Conservation (phyloP, 2,888 invertebrate species). For the Steromphala cineraria region DNA sequence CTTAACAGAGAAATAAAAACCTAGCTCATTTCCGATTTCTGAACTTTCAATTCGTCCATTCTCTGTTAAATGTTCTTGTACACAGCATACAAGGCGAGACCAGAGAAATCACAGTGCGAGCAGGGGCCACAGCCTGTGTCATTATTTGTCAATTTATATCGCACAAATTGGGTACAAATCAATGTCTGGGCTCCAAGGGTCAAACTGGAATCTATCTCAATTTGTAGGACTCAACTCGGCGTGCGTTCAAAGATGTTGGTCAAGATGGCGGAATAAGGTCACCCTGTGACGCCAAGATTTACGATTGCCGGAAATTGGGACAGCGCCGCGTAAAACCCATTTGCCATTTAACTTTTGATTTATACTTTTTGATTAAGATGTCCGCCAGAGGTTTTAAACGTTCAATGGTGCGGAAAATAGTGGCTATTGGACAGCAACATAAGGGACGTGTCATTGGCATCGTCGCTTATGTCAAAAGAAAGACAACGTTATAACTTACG, state of each 20-base stretch:
- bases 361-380: neutral
- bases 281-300: neutral
- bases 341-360: neutral
- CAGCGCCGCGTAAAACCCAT: neutral
- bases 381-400: neutral
- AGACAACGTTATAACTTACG: no score
- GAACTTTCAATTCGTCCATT: no score
- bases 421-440: no score
- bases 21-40: no score
- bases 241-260: neutral
- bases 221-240: neutral
- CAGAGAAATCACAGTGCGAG: no score
- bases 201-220: neutral
- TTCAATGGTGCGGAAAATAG: neutral
- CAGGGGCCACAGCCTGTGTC: neutral
- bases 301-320: neutral
- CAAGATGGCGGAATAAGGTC: constrained; percentile 1
- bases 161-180: constrained; percentile 16
- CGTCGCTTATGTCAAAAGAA: no score
- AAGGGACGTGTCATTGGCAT: no score
- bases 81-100: no score
- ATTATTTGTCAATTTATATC: constrained; percentile 1
- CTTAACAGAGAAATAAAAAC: no score
- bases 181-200: neutral
- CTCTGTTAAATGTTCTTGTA: no score